Base-by-base conservation (phyloP, 2,888 invertebrate species). In the Charanyca ferruginea region DNA sequence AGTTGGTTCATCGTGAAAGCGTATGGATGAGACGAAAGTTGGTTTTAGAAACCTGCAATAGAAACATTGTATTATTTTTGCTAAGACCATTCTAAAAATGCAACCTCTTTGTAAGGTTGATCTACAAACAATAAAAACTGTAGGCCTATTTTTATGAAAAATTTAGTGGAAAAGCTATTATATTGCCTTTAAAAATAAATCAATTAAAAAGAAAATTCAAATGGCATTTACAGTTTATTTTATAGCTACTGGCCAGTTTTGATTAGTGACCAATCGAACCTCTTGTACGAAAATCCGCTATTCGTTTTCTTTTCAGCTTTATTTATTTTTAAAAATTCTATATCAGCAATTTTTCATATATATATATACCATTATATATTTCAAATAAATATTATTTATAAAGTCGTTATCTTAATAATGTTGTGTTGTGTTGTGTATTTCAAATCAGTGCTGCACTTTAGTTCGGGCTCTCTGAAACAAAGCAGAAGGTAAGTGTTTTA, bases 181-280 rank as follows among this genome's bases (percentile, higher is more conserved):
- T n/a, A 1, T 32, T 3, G 7, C 2, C 3, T 9, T 13, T 9
- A 41, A 41, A 38, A 67, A 41, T 22, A 35, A 47, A 60, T 41
- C 7, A 5, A 25, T 20, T 25, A 49, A 51, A 52, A 68, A 51
- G 0, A 44, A 57, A 58, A 51, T 7, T 23, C 38, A 23, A 44
- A 20, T 32, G 60, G 32, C 41, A 9, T 38, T 38, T 8, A 3
- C 9, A 51, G 1, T 2, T 22, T 23, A 44, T 51, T 28, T 11
- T 2, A 28, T 25, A n/a, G 3, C 28, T 9, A 1, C 16, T 52
- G n/a, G 51, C 38, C 47, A 32, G 41, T 52, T 20, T 18, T 41
- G 4, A 22, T 57, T 60, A n/a, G 7, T 11, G 28, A 13, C 22
- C 20, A 45, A 3, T 18, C 2, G 3, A 20, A 25, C 23, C 23